A percentile compares a stretch with the other conserved stretches of the same genome.
These are phyloP conservation scores for Petrocephalus sullivani DNA, from an alignment of 2,797 vertebrate genomes.

Conservation along the genomic window DNA sequence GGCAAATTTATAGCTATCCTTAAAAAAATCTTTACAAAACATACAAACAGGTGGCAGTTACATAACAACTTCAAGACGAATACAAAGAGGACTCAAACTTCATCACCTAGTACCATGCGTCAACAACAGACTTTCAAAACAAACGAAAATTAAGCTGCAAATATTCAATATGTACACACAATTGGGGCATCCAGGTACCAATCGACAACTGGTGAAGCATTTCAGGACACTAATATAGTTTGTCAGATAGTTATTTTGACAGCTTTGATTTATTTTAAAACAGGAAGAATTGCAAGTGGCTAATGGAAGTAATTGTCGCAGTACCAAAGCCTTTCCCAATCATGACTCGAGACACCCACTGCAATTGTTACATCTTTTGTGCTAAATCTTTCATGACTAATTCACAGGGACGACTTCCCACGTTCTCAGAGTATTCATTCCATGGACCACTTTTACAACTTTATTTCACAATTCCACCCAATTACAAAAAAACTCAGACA, in stretches of 20 bases:
- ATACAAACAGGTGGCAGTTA: constrained; percentile 59
- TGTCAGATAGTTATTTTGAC: not conserved
- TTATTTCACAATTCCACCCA: not conserved
- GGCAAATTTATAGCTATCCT: not conserved
- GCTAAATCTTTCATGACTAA: constrained; percentile 6
- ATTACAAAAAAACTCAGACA: constrained; percentile 7
- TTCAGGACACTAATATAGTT: not conserved
- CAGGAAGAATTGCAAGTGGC: not conserved
- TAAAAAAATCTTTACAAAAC: constrained; percentile 41
- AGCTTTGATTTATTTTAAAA: not conserved
- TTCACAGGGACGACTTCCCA: constrained; percentile 5
- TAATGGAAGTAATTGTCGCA: not conserved
- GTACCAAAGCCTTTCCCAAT: not conserved
- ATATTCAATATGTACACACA: constrained; percentile 6
- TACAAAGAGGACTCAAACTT: constrained; percentile 50
- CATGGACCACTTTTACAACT: not conserved
- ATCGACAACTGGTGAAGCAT: not conserved
- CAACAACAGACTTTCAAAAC: constrained; percentile 22
- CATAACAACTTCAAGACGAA: constrained; percentile 49
- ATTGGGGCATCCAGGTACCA: not conserved
- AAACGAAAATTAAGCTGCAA: not conserved
- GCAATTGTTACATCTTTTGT: constrained; percentile 13
- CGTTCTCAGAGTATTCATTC: not conserved
- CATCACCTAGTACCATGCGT: constrained; percentile 59
- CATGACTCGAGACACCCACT: constrained; percentile 7